Conservation (phyloP, 2,888 invertebrate genomes). For the Abrostola triplasia region DNA sequence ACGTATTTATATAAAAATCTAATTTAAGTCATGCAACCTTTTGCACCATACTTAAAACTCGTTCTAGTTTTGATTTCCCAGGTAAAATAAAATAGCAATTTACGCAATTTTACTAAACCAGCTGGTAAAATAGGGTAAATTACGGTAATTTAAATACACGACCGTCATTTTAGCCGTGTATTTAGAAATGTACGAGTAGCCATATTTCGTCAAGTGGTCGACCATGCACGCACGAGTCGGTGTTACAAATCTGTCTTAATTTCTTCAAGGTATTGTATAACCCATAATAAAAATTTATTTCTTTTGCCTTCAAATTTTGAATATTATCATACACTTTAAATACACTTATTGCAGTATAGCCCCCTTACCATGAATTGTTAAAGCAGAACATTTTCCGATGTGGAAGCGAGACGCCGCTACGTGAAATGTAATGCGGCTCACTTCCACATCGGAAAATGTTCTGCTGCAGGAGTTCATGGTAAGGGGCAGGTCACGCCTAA, state of each 20-base stretch:
- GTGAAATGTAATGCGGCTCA: too few relatives aligned
- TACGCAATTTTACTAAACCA: not conserved
- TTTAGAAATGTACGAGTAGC: conserved; percentile 2
- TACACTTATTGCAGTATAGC: too few relatives aligned
- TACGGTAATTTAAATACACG: conserved; percentile 3
- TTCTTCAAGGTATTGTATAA: not conserved
- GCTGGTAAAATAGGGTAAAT: not conserved
- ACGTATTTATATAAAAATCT: too few relatives aligned
- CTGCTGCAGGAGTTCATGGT: too few relatives aligned
- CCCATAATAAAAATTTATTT: not conserved
- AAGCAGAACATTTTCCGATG: too few relatives aligned
- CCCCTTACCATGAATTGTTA: too few relatives aligned
- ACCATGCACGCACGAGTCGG: not conserved
- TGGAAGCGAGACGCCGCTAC: too few relatives aligned
- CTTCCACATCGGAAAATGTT: too few relatives aligned
- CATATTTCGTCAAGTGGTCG: not conserved
- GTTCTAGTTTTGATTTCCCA: conserved; percentile 1
- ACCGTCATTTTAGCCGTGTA: not conserved
- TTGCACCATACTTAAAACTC: not conserved
- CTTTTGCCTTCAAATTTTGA: not conserved
- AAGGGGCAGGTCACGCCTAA: too few relatives aligned
- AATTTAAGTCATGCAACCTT: not conserved
- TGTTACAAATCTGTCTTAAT: conserved; percentile 4
- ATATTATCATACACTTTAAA: too few relatives aligned
- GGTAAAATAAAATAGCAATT: not conserved